These are phyloP conservation scores for Pycnomerus fuliginosus DNA, from an alignment of 2,888 invertebrate species.

Conservation along the genomic window DNA sequence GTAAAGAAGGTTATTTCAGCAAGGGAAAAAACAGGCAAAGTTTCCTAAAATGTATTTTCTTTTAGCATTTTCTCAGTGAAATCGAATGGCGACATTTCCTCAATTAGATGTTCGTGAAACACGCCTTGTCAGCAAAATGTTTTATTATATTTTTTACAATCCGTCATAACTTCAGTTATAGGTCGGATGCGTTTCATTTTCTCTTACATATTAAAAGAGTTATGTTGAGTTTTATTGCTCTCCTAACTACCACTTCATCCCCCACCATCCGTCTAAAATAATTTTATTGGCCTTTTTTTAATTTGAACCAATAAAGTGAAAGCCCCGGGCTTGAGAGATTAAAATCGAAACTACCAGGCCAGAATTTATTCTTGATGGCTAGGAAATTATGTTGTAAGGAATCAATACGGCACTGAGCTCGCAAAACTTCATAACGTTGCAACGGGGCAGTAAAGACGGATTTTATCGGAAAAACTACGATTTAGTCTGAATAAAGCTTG, in stretches of 20 bases:
- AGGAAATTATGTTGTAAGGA: constrained; percentile 12
- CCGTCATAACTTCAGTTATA: no score
- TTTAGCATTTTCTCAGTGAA: no score
- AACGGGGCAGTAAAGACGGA: constrained; percentile 11
- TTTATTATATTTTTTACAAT: no score
- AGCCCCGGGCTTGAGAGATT: neutral
- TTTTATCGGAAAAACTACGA: constrained; percentile 15
- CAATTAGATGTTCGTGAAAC: no score
- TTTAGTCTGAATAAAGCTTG: constrained; percentile 11
- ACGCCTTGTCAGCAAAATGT: no score
- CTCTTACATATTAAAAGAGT: constrained; percentile 4
- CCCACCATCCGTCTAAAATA: neutral
- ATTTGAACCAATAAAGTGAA: neutral
- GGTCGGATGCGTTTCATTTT: constrained; percentile 10
- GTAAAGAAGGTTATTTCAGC: constrained; percentile 9
- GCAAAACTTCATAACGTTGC: constrained; percentile 16
- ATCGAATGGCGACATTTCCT: no score
- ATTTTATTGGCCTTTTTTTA: constrained; percentile 2
- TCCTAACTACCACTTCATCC: constrained; percentile 3
- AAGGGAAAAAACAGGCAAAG: constrained; percentile 2
- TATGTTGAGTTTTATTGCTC: no score
- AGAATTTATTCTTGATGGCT: constrained; percentile 11
- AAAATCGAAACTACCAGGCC: neutral
- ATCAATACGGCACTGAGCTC: constrained; percentile 19
- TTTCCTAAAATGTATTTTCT: no score